Evolutionary conservation across 2,888 invertebrate genomes (phyloP).

Genomic region (Noctuana brunneofusca): DNA sequence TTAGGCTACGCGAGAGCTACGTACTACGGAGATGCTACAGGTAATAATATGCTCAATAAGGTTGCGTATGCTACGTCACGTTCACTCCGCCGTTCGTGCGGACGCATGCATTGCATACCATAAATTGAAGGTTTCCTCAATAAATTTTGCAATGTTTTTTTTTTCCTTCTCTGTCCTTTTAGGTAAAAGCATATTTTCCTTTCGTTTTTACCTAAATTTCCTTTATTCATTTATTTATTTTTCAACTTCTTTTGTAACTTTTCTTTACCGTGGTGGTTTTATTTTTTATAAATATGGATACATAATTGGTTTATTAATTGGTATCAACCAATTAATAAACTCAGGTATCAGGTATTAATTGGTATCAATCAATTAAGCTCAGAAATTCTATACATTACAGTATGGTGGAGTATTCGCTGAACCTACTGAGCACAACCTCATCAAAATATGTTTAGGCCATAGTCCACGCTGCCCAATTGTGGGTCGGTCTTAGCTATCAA

Average conservation of each 20-base stretch:
- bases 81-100: slow-evolving; percentile 11
- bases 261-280: not conserved
- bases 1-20: not conserved
- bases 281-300: too few species aligned
- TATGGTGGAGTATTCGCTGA: too few species aligned
- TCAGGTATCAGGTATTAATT: too few species aligned
- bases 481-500: too few species aligned
- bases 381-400: too few species aligned
- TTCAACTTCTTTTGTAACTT: not conserved
- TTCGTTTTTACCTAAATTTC: too few species aligned
- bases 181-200: not conserved
- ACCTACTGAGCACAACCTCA: too few species aligned
- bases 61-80: slow-evolving; percentile 25
- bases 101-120: slow-evolving; percentile 11
- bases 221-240: not conserved
- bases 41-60: slow-evolving; percentile 17
- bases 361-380: too few species aligned
- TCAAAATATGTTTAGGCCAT: too few species aligned
- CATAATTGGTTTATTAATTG: too few species aligned
- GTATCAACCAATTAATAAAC: too few species aligned
- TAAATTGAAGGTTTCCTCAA: slow-evolving; percentile 8
- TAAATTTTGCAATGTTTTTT: slow-evolving; percentile 1
- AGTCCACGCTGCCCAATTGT: too few species aligned
- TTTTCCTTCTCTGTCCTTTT: not conserved
- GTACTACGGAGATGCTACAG: slow-evolving; percentile 8